Conservation (phyloP, 2,888 invertebrate genomes). For the Frankliniella fusca region DNA sequence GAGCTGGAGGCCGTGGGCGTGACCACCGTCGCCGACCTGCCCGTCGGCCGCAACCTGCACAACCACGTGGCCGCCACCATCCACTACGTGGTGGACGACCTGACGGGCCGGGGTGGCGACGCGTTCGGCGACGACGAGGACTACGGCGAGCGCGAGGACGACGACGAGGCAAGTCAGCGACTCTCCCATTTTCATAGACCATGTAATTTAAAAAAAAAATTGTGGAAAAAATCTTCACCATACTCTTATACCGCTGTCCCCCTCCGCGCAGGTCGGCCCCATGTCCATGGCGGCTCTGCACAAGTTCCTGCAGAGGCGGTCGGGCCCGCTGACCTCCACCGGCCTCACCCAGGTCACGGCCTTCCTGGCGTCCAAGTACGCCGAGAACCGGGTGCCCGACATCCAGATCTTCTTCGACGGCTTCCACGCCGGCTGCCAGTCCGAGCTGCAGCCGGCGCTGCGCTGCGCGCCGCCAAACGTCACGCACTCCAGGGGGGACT, state of each 20-base stretch:
- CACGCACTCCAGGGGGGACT: background rate
- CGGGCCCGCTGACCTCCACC: constrained; percentile 48
- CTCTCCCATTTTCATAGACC: no score
- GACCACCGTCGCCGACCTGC: constrained; percentile 48
- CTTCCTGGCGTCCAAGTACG: constrained; percentile 46
- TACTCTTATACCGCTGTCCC: constrained; percentile 44
- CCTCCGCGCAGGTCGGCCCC: constrained; percentile 43
- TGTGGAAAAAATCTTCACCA: background rate
- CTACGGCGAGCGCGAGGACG: background rate
- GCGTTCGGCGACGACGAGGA: constrained; percentile 29
- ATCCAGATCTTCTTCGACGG: constrained; percentile 50
- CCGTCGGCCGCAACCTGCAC: constrained; percentile 56
- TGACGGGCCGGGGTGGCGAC: constrained; percentile 35
- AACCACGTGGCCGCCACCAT: constrained; percentile 52
- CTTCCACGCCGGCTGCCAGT: constrained; percentile 44
- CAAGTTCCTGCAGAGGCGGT: constrained; percentile 45
- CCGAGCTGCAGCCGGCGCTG: constrained; percentile 41
- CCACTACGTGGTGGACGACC: constrained; percentile 39
- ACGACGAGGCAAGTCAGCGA: background rate
- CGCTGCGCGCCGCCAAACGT: constrained; percentile 40
- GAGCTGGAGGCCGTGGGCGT: constrained; percentile 51
- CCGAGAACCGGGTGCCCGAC: constrained; percentile 46
- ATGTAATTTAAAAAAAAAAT: no score
- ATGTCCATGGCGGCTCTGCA: constrained; percentile 44
- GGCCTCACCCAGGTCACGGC: constrained; percentile 49